Conservation (phyloP, 2,888 invertebrate genomes). For the Rotaria sp. region DNA sequence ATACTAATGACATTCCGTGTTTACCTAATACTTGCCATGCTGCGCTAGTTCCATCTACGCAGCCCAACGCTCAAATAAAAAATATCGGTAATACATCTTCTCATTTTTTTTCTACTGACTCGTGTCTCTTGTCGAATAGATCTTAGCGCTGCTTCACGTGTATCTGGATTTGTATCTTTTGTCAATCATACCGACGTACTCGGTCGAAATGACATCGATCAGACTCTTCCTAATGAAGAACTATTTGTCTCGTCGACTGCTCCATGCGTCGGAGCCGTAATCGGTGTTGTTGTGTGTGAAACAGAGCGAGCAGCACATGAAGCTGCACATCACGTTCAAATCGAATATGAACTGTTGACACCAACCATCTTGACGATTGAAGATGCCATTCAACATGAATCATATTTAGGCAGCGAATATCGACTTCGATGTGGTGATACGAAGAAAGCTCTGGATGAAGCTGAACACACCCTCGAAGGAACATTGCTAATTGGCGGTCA, state of each 20-base stretch:
- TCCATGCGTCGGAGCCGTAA: constrained; percentile 59
- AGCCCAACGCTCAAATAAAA: constrained; percentile 70
- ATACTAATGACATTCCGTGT: constrained; percentile 69
- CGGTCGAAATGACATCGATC: constrained; percentile 59
- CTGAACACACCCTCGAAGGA: constrained; percentile 71
- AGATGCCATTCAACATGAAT: constrained; percentile 45
- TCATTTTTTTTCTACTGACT: neutral
- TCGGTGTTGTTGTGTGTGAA: constrained; percentile 50
- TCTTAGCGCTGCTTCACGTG: constrained; percentile 62
- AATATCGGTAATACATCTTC: neutral
- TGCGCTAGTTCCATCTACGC: constrained; percentile 69
- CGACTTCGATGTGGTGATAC: constrained; percentile 48
- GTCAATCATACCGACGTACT: constrained; percentile 72
- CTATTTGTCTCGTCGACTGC: constrained; percentile 71
- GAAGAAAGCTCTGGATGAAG: constrained; percentile 63
- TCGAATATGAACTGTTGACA: constrained; percentile 44
- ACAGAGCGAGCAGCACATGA: constrained; percentile 43
- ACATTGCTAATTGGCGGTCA: constrained; percentile 67
- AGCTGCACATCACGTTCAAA: constrained; percentile 44
- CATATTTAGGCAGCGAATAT: constrained; percentile 40
- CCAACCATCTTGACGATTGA: constrained; percentile 45
- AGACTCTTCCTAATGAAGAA: constrained; percentile 73
- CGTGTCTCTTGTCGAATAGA: constrained; percentile 60
- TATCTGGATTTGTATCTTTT: constrained; percentile 72
- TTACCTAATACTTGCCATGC: constrained; percentile 66